Percentiles rank a stretch among this genome's conserved stretches.
Conservation (phyloP, 2,113 vertebrate genomes). For the Pandion haliaetus region DNA sequence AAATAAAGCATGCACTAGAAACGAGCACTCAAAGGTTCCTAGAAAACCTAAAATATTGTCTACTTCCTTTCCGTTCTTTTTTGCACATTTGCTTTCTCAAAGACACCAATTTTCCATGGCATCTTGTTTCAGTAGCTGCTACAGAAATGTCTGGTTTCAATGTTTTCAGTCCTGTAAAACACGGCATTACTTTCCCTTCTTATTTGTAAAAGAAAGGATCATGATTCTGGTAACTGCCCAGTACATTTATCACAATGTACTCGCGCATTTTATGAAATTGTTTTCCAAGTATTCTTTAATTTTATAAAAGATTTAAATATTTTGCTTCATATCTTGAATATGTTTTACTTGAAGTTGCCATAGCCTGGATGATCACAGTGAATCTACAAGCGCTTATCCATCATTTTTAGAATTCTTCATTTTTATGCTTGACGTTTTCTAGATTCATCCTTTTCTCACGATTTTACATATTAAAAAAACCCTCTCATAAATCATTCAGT, state of each 20-base stretch:
- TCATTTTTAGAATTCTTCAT: slow-evolving; percentile 3
- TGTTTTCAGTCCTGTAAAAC: not conserved
- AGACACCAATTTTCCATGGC: slow-evolving; percentile 4
- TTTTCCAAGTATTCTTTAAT: not conserved
- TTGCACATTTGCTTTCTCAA: not conserved
- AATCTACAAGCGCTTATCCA: not conserved
- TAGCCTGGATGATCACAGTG: not conserved
- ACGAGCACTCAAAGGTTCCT: not conserved
- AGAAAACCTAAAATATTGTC: not conserved
- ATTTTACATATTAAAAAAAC: slow-evolving; percentile 5
- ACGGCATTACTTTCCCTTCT: not conserved
- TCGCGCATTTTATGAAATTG: not conserved
- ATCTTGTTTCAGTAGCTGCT: slow-evolving; percentile 14
- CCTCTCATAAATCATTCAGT: not conserved
- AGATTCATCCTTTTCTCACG: not conserved
- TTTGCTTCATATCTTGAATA: not conserved
- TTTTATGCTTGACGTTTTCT: not conserved
- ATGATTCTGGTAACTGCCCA: not conserved
- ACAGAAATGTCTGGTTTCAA: not conserved
- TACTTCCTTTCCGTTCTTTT: not conserved
- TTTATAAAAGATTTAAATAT: not conserved
- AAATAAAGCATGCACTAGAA: not conserved
- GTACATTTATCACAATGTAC: not conserved
- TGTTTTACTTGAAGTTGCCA: not conserved
- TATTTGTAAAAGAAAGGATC: not conserved